Evolutionary conservation across 64 coral and sea anemone species (phyloP), one percentile per base, ranked within the genome.

Genomic region (Montipora capricornis): DNA sequence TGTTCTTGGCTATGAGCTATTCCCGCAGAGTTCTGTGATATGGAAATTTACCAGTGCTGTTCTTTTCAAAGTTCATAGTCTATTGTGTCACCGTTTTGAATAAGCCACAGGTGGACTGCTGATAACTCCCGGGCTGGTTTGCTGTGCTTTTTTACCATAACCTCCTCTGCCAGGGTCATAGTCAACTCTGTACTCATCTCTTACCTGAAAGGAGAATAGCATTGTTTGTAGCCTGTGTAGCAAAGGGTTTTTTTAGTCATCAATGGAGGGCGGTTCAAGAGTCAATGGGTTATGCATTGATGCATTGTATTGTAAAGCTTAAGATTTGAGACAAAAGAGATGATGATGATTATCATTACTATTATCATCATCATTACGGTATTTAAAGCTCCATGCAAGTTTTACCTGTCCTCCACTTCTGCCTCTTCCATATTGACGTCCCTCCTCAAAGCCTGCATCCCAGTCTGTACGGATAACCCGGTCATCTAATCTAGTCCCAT

Each of bases 401-500:
- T 59, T 78, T 52, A 99, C 97, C 89, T 99, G 97, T 6, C 97
- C 97, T 55, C 97, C 97, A 79, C 58, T 90, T 26, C 93, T 98
- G 26, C 97, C 97, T 87, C 97, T 88, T 20, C 97, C 97, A 74
- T 77, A 99, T 53, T 99, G 97, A 47, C 94, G 88, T 13, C 97
- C 97, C 44, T 99, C 97, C 24, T 3, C 19, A 92, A 99, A 99
- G 19, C 97, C 97, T 69, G 95, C 91, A 78, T 99, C 97, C 92
- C 92, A 96, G 49, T 96, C 97, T 76, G 95, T 99, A 44, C 97
- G 91, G 26, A 99, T 96, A 14, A 99, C 92, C 5, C 97, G 92
- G 45, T 99, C 89, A 81, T 99, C 97, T 45, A 99, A 75, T 80
- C 97, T 89, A 5, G 97, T 99, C 8, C 97, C 97, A 92, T 99